Base-by-base conservation (phyloP, 2,113 vertebrate species). In the Lepisosteus oculatus region DNA sequence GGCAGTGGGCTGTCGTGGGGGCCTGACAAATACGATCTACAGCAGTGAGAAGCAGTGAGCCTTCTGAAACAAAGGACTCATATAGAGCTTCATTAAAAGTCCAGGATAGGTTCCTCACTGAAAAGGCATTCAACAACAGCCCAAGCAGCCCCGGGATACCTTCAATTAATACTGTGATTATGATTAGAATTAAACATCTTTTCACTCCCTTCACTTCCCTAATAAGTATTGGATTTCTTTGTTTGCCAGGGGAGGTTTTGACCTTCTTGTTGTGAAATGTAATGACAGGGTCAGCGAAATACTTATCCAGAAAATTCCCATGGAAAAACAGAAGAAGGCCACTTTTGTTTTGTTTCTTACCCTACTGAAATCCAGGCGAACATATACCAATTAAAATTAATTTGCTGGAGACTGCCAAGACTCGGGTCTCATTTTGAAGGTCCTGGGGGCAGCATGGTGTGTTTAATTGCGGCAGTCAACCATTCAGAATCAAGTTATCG, bases 51-150 rank as follows among this genome's bases (percentile, higher is more conserved):
- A 9, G 9, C 9, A 51, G 47, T 51, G 47, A 6, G 47, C 47
- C 47, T 51, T 51, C 9, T 0, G 9, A 51, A 51, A 51, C 47
- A 51, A 51, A 51, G 1, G 47, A 9, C 9, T 51, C 47, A 51
- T 51, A 51, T 9, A 51, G 47, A 6, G 9, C 56, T 70, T 70
- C 51, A 70, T 70, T 62, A 63, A 71, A 71, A 41, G 3, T 51
- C 47, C 17, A 62, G 41, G 44, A 71, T 59, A 51, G 8, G 29
- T 43, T 54, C 43, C 69, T 51, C 9, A 47, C 14, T 43, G 56
- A 56, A 42, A 51, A 51, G 9, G 47, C 9, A 51, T 51, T 51
- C 47, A 51, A 9, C 9, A 9, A 51, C 5, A 2, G 7, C 41
- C 59, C 15, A 43, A 42, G 5, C 43, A 47, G 47, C 56, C 13